Conservation (phyloP, 2,888 invertebrate species). For the Tridacna crocea region DNA sequence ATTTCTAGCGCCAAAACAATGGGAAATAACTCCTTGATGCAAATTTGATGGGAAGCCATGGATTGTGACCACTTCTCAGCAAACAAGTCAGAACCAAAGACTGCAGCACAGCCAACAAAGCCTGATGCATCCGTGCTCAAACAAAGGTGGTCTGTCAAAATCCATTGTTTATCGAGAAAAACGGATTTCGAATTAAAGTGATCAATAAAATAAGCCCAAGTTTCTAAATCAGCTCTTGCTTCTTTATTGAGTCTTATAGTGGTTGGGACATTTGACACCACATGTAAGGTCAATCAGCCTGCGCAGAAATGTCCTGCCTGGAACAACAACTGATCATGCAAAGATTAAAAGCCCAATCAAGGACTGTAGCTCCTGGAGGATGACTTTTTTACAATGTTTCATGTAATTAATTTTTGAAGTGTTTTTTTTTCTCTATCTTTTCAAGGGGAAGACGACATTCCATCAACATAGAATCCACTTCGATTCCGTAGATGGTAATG, state of each 20-base stretch:
- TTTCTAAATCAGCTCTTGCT: conserved; percentile 29
- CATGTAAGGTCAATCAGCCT: conserved; percentile 32
- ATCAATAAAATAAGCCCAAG: conserved; percentile 38
- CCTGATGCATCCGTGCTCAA: conserved; percentile 48
- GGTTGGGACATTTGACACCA: neutral
- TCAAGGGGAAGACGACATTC: conserved; percentile 21
- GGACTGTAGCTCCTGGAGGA: conserved; percentile 34
- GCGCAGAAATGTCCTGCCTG: conserved; percentile 36
- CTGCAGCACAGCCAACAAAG: conserved; percentile 37
- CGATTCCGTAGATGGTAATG: conserved; percentile 33
- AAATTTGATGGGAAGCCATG: conserved; percentile 15
- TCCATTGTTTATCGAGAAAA: conserved; percentile 47
- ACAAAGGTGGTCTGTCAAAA: conserved; percentile 7
- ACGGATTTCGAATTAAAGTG: conserved; percentile 49
- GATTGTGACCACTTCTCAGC: conserved; percentile 18
- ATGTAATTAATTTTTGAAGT: neutral
- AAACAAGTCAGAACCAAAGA: conserved; percentile 39
- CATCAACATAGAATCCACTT: conserved; percentile 23
- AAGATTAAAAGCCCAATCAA: conserved; percentile 28
- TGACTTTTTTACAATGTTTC: conserved; percentile 25
- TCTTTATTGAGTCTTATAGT: neutral
- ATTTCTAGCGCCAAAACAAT: conserved; percentile 41
- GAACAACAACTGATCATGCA: conserved; percentile 36
- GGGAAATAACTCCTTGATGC: conserved; percentile 35
- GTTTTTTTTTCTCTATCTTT: conserved; percentile 16